Percentiles rank a stretch among this genome's conserved stretches.
Conservation (phyloP, 2,888 invertebrate species). For the Orchestes rusci region DNA sequence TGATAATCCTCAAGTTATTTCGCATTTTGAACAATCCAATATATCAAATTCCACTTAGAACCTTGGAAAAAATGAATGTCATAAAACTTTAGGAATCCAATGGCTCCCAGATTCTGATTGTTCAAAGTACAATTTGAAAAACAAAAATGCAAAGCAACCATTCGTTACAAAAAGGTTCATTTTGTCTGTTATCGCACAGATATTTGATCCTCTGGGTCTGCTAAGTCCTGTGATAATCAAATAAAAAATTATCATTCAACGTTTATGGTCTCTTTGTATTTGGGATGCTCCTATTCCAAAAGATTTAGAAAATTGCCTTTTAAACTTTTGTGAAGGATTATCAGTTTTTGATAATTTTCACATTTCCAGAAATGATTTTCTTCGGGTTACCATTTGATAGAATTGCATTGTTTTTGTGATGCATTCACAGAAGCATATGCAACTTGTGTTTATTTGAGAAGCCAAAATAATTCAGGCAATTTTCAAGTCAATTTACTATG, state of each 20-base stretch:
- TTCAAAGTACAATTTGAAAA: constrained; percentile 13
- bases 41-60: constrained; percentile 8
- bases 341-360: constrained; percentile 1
- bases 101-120: constrained; percentile 15
- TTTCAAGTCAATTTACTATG: constrained; percentile 7
- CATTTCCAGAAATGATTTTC: neutral
- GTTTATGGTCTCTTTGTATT: constrained; percentile 16
- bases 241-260: constrained; percentile 17
- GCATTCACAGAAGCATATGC: constrained; percentile 19
- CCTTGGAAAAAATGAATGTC: constrained; percentile 10
- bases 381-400: neutral
- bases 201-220: constrained; percentile 19
- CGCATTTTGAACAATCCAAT: neutral
- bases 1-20: neutral
- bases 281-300: constrained; percentile 19
- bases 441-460: constrained; percentile 6
- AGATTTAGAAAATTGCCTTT: constrained; percentile 1
- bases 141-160: neutral
- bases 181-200: constrained; percentile 14
- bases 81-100: constrained; percentile 18
- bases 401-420: constrained; percentile 17
- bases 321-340: neutral
- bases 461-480: neutral
- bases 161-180: constrained; percentile 18
- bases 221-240: constrained; percentile 14